Percentiles rank a stretch among this genome's conserved stretches.
These are phyloP conservation scores for Drosophila triauraria DNA, from an alignment of 1,140 invertebrate species.

Conservation along the genomic window DNA sequence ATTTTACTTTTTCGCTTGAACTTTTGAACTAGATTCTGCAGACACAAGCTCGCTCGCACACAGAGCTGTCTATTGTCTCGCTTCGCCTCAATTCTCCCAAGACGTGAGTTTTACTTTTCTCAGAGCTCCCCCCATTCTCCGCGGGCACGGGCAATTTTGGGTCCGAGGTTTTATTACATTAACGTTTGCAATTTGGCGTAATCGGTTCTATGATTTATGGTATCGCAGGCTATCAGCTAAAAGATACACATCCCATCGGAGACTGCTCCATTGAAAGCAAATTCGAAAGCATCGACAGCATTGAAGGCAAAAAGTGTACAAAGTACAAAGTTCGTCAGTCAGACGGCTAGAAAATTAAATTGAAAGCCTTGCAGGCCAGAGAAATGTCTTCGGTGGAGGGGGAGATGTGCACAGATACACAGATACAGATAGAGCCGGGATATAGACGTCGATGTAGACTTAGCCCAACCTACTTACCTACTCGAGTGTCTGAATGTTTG, in stretches of 20 bases:
- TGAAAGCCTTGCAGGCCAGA: slow-evolving; percentile 62
- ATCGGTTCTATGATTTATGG: slow-evolving; percentile 54
- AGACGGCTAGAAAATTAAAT: slow-evolving; percentile 72
- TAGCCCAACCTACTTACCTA: slow-evolving; percentile 78
- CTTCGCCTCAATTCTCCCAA: slow-evolving; percentile 43
- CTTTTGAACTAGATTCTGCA: slow-evolving; percentile 78
- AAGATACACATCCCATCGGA: slow-evolving; percentile 35
- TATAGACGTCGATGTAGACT: slow-evolving; percentile 30
- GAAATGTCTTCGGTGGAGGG: not conserved
- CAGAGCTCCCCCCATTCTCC: slow-evolving; percentile 20
- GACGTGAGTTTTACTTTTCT: slow-evolving; percentile 57
- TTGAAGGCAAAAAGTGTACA: slow-evolving; percentile 46
- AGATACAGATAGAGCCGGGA: slow-evolving; percentile 4
- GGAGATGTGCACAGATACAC: no score
- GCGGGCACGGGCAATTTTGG: slow-evolving; percentile 38
- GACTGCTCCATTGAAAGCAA: slow-evolving; percentile 38
- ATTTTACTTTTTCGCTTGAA: slow-evolving; percentile 67
- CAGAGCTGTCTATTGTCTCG: slow-evolving; percentile 41
- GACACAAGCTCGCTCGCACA: slow-evolving; percentile 32
- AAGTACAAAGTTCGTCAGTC: slow-evolving; percentile 67
- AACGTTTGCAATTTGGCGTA: slow-evolving; percentile 57
- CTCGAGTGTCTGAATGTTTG: slow-evolving; percentile 80
- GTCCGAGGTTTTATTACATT: slow-evolving; percentile 54
- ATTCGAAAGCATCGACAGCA: slow-evolving; percentile 47
- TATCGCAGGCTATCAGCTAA: slow-evolving; percentile 44